phyloP scores from a whole-genome alignment of 30 jellyfish, hydroid and myxozoan genomes.

The Turritopsis dohrnii region DNA sequence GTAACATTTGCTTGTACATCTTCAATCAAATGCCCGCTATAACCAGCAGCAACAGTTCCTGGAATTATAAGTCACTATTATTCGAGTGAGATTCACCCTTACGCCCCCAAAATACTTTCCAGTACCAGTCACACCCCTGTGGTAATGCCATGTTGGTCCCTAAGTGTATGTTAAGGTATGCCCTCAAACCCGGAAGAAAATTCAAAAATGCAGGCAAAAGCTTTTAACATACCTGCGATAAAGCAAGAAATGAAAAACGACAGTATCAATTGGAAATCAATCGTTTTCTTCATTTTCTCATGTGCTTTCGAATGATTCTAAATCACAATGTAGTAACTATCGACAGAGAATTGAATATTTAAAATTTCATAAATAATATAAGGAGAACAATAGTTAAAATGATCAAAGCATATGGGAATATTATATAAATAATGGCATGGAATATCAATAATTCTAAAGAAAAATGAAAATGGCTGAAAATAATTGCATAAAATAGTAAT shows the following conservation, averaged over 20 bases:
- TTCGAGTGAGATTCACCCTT: neutral
- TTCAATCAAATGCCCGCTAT: neutral
- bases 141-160: too few relatives aligned
- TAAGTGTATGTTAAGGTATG: neutral
- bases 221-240: neutral
- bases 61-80: too few relatives aligned
- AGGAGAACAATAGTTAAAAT: neutral
- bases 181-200: neutral
- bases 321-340: neutral
- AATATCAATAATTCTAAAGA: neutral
- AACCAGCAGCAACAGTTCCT: neutral
- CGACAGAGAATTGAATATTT: neutral
- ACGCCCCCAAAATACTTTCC: neutral
- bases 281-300: neutral
- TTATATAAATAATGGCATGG: neutral
- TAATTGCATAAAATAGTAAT: too few relatives aligned
- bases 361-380: too few relatives aligned
- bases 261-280: neutral
- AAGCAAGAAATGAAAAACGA: neutral
- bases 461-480: neutral
- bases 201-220: neutral
- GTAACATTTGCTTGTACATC: neutral
- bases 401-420: neutral
- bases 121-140: neutral
- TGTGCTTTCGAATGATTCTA: neutral